Conservation (phyloP, 2,113 vertebrate genomes). For the Myotis brandtii region DNA sequence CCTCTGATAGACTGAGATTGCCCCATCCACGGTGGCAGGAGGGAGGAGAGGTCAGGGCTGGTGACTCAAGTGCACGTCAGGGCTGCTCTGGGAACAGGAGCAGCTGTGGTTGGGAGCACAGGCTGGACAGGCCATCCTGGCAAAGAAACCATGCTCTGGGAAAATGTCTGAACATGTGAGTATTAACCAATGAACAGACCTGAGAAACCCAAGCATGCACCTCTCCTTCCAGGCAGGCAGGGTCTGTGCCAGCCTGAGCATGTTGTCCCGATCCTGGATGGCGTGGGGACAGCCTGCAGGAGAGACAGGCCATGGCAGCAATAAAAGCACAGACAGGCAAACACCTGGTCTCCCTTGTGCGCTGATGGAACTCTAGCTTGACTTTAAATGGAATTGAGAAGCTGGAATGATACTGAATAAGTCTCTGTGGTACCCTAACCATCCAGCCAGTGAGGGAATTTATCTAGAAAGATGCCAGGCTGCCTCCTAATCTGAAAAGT, state of each 20-base stretch:
- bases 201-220: neutral
- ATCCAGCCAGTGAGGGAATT: neutral
- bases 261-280: rapidly evolving
- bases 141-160: neutral
- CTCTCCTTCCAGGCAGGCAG: neutral
- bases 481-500: neutral
- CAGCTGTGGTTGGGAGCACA: neutral
- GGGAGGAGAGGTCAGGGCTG: neutral
- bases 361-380: neutral
- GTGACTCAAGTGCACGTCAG: neutral
- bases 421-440: neutral
- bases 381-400: neutral
- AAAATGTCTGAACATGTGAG: neutral
- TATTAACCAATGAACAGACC: neutral
- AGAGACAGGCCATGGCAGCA: neutral
- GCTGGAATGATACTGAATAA: neutral
- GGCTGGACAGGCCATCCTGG: neutral
- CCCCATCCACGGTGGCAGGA: neutral
- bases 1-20: neutral
- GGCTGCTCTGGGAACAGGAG: neutral
- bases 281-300: neutral
- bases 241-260: neutral
- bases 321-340: neutral
- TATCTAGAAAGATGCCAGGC: neutral
- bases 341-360: neutral